phyloP scores from a whole-genome alignment of 2,888 invertebrate species.

The Idaea aversata region DNA sequence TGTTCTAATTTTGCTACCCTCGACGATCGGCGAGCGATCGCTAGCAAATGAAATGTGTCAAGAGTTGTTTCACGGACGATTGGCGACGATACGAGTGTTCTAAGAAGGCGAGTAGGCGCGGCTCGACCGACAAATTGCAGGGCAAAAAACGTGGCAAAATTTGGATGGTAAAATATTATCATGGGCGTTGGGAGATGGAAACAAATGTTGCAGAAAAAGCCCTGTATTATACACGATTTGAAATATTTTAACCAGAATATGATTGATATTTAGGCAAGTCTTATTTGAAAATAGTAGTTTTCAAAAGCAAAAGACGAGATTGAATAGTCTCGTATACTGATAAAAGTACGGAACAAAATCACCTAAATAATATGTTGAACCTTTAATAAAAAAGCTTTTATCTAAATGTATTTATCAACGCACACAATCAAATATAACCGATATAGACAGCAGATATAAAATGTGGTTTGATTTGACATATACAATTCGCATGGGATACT shows the following conservation, averaged over 20 bases:
- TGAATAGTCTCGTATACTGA: too few relatives aligned
- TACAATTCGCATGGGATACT: conserved; percentile 49
- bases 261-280: too few relatives aligned
- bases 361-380: too few relatives aligned
- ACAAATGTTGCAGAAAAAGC: background rate
- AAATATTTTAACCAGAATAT: too few relatives aligned
- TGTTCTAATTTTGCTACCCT: conserved; percentile 48
- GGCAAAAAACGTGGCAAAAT: conserved; percentile 24
- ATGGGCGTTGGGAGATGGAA: background rate
- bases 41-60: conserved; percentile 73
- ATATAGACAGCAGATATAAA: conserved; percentile 27
- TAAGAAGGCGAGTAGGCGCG: conserved; percentile 33
- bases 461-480: conserved; percentile 53
- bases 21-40: conserved; percentile 40
- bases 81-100: conserved; percentile 47
- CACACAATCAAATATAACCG: background rate
- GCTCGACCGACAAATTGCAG: conserved; percentile 33
- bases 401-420: conserved; percentile 4
- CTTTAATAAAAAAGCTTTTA: background rate
- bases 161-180: conserved; percentile 17
- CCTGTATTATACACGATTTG: background rate
- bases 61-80: conserved; percentile 73
- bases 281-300: too few relatives aligned
- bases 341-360: conserved; percentile 15
- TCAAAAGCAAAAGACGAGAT: background rate